phyloP scores from a whole-genome alignment of 2,113 vertebrate species.

The Mesoclemmys tuberculata region DNA sequence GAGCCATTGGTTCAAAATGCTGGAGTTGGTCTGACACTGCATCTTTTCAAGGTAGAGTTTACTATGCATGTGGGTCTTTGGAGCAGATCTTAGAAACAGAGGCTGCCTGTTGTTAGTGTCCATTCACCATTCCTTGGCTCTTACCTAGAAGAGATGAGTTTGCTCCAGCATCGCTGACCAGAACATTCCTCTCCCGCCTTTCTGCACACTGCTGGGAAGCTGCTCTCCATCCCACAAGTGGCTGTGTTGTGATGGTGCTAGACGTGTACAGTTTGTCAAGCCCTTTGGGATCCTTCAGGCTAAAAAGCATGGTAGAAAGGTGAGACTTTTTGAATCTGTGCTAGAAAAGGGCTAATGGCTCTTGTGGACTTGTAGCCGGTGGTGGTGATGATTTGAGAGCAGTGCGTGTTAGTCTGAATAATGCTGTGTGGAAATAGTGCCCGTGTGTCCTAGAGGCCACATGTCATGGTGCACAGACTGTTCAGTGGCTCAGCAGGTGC shows the following conservation, averaged over 20 bases:
- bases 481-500: background rate
- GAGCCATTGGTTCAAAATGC: background rate
- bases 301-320: background rate
- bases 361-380: background rate
- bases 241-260: background rate
- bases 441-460: background rate
- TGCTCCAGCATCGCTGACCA: background rate
- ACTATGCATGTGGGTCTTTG: background rate
- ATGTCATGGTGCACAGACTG: background rate
- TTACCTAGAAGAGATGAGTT: background rate
- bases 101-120: background rate
- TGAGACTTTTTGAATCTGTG: background rate
- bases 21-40: background rate
- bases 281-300: conserved; percentile 1
- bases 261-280: background rate
- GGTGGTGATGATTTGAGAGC: conserved; percentile 1
- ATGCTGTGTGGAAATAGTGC: background rate
- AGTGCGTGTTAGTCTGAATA: background rate
- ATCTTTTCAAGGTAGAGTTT: background rate
- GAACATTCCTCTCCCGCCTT: background rate
- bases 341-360: background rate
- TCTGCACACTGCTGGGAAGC: background rate
- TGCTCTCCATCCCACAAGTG: conserved; percentile 7
- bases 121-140: background rate
- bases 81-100: background rate